Evolutionary conservation across 2,797 vertebrate species (phyloP).

Genomic region (Telmatherina bonti): DNA sequence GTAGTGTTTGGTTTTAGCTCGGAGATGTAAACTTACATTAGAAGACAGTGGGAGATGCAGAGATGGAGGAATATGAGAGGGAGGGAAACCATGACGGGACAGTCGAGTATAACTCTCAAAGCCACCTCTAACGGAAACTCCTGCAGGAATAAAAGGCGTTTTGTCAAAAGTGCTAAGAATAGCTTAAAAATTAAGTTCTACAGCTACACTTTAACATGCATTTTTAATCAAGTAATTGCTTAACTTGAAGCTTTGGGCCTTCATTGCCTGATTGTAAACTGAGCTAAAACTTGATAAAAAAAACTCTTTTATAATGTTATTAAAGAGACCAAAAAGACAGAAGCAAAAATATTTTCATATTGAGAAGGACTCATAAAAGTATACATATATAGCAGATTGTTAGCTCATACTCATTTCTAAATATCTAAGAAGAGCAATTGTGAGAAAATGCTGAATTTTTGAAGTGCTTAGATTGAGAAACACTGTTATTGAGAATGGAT

Average conservation of each 20-base stretch:
- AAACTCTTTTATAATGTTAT: not conserved
- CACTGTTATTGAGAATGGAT: slow-evolving; percentile 20
- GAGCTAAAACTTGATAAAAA: not conserved
- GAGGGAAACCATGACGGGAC: slow-evolving; percentile 61
- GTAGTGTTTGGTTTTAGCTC: not conserved
- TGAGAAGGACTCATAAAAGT: not conserved
- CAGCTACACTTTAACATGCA: not conserved
- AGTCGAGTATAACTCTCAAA: slow-evolving; percentile 53
- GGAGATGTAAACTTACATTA: slow-evolving; percentile 68
- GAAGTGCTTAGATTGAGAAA: not conserved
- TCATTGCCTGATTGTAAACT: no score
- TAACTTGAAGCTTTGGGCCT: not conserved
- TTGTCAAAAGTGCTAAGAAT: slow-evolving; percentile 1
- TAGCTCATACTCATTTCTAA: not conserved
- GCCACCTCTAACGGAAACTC: slow-evolving; percentile 48
- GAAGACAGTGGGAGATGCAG: slow-evolving; percentile 68
- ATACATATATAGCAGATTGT: not conserved
- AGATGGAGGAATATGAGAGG: slow-evolving; percentile 44
- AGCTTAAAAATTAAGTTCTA: not conserved
- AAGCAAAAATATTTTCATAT: not conserved
- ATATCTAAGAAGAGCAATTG: slow-evolving; percentile 2
- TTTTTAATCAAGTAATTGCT: not conserved
- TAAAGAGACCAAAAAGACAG: no score
- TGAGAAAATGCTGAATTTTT: slow-evolving; percentile 1
- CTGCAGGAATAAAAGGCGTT: slow-evolving; percentile 38